These are phyloP conservation scores for Phataginus tricuspis DNA, from an alignment of 2,797 vertebrate genomes.

Conservation along the genomic window DNA sequence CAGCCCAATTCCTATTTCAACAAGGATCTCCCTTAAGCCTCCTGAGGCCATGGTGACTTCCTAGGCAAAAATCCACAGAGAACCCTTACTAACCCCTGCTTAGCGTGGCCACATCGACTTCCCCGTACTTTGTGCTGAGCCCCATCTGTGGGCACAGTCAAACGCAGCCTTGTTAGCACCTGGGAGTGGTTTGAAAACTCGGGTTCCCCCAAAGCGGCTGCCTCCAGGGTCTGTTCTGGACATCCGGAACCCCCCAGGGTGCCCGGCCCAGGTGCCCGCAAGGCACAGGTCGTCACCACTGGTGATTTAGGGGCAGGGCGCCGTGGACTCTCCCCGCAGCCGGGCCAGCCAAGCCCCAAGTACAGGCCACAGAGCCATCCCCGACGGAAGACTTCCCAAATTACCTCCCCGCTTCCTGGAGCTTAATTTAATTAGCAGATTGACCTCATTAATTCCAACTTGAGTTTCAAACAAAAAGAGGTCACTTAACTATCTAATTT, in stretches of 20 bases:
- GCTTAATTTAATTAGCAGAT: constrained; percentile 70
- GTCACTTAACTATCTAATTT: constrained; percentile 6
- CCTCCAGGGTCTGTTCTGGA: accelerated
- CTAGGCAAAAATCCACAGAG: background rate
- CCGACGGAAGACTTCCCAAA: background rate
- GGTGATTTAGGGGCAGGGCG: no score
- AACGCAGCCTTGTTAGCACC: background rate
- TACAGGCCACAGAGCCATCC: background rate
- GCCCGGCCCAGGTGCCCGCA: accelerated
- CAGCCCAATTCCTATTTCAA: background rate
- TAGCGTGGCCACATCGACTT: background rate
- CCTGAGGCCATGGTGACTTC: background rate
- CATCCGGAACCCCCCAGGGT: accelerated
- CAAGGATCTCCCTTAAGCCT: background rate
- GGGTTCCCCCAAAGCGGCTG: background rate
- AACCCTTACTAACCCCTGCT: background rate
- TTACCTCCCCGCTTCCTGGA: background rate
- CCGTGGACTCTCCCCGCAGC: background rate
- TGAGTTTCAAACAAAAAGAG: constrained; percentile 42
- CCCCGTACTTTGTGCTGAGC: background rate
- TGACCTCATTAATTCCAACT: constrained; percentile 73
- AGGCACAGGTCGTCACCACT: background rate
- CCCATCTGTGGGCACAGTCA: background rate
- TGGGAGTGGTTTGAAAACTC: background rate
- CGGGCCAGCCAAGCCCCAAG: background rate